phyloP scores from a whole-genome alignment of 1,140 invertebrate species.

The Dysdera silvatica region DNA sequence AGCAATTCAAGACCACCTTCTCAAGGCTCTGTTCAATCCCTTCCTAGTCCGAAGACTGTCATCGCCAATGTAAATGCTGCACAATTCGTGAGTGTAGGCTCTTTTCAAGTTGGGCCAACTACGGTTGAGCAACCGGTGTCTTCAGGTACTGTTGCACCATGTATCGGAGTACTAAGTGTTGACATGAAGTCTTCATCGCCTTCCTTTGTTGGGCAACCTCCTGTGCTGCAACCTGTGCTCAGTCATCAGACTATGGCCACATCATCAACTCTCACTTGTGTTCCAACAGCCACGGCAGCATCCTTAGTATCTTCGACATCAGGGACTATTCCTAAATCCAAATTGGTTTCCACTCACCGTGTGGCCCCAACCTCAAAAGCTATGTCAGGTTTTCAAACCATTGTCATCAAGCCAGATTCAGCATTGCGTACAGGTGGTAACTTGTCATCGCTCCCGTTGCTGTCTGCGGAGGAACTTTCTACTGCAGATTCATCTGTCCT shows the following conservation, averaged over 20 bases:
- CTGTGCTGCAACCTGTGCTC: slow-evolving; percentile 21
- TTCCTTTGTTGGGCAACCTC: slow-evolving; percentile 29
- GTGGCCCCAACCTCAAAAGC: not conserved
- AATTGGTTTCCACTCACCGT: slow-evolving; percentile 6
- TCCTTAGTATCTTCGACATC: slow-evolving; percentile 1
- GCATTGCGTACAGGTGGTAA: slow-evolving; percentile 14
- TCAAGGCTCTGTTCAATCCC: slow-evolving; percentile 6
- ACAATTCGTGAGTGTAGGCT: slow-evolving; percentile 33
- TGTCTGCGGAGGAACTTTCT: slow-evolving; percentile 23
- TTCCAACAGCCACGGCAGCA: slow-evolving; percentile 8
- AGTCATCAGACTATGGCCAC: slow-evolving; percentile 7
- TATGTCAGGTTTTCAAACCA: slow-evolving; percentile 32
- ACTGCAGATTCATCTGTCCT: slow-evolving; percentile 28
- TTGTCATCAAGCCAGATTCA: slow-evolving; percentile 34
- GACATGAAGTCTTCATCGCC: slow-evolving; percentile 27
- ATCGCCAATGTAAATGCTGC: slow-evolving; percentile 29
- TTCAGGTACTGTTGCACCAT: not conserved
- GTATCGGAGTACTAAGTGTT: slow-evolving; percentile 15
- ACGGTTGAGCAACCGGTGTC: slow-evolving; percentile 1
- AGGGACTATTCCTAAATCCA: not conserved
- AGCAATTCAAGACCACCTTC: slow-evolving; percentile 19
- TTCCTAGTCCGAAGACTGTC: slow-evolving; percentile 29
- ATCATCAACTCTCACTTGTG: not conserved
- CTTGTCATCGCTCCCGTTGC: slow-evolving; percentile 9
- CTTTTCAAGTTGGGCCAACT: slow-evolving; percentile 10